phyloP scores from a whole-genome alignment of 2,888 invertebrate species.

The Ommatoiulus sabulosus region DNA sequence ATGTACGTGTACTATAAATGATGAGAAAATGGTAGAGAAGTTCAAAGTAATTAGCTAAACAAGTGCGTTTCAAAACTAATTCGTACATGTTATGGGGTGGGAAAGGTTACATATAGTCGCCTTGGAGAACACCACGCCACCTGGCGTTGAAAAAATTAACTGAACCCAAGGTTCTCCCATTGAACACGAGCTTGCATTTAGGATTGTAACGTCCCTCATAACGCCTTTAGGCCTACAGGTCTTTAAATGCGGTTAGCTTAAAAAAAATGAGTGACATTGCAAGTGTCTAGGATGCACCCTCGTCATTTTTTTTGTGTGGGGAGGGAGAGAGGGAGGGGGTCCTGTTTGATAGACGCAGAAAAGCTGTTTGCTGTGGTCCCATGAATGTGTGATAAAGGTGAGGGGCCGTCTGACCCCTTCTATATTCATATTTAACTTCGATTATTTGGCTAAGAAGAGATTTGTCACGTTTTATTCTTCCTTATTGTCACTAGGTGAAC shows the following conservation, averaged over 20 bases:
- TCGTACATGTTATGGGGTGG: too few relatives aligned
- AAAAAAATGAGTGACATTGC: neutral
- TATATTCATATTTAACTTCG: constrained; percentile 48
- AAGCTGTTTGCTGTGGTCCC: constrained; percentile 37
- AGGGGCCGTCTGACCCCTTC: constrained; percentile 46
- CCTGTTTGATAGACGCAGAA: constrained; percentile 41
- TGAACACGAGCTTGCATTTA: neutral
- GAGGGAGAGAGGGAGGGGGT: neutral
- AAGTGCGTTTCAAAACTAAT: too few relatives aligned
- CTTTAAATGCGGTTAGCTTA: constrained; percentile 29
- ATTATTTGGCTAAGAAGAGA: constrained; percentile 44
- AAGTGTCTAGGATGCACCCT: constrained; percentile 34
- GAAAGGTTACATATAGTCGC: too few relatives aligned
- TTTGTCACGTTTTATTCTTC: constrained; percentile 41
- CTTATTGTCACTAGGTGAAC: constrained; percentile 41
- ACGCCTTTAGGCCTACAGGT: neutral
- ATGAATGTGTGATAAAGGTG: constrained; percentile 48
- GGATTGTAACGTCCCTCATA: neutral
- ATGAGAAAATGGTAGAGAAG: too few relatives aligned
- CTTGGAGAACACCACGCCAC: neutral
- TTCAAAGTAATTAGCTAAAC: too few relatives aligned
- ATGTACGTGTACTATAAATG: too few relatives aligned
- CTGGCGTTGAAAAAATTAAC: neutral
- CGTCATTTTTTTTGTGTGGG: constrained; percentile 3
- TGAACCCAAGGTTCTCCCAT: neutral